Evolutionary conservation across 2,888 invertebrate species (phyloP).

Genomic region (Drosophila fulvimacula): DNA sequence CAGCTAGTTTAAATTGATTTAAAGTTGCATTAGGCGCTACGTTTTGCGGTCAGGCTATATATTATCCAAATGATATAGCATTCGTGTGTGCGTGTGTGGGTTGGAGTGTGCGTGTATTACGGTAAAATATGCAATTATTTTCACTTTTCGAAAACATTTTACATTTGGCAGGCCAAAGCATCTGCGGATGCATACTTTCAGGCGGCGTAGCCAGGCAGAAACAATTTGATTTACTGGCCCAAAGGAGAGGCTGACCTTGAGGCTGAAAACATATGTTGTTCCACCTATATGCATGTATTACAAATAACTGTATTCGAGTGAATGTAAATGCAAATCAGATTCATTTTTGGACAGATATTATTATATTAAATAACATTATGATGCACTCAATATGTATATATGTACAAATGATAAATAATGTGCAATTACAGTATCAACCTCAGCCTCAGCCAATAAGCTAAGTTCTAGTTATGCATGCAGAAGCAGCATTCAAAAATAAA

Average conservation of each 20-base stretch:
- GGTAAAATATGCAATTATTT: constrained; percentile 64
- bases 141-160: constrained; percentile 68
- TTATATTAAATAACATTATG: too few species aligned
- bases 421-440: too few species aligned
- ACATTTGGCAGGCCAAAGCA: constrained; percentile 55
- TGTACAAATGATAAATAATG: too few species aligned
- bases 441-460: too few species aligned
- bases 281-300: background rate
- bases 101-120: constrained; percentile 1
- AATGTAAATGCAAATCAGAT: background rate
- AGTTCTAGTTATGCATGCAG: too few species aligned
- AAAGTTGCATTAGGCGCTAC: constrained; percentile 59
- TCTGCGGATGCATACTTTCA: constrained; percentile 64
- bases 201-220: constrained; percentile 46
- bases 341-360: background rate
- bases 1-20: constrained; percentile 73
- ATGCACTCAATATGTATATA: too few species aligned
- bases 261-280: background rate
- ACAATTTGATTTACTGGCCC: constrained; percentile 47
- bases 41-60: constrained; percentile 61
- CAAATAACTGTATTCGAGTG: background rate
- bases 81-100: background rate
- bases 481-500: too few species aligned
- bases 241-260: constrained; percentile 29
- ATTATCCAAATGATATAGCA: constrained; percentile 32